Evolutionary conservation across 2,113 vertebrate genomes (phyloP), one percentile per base, ranked within the genome.

Genomic region (Rhea pennata): DNA sequence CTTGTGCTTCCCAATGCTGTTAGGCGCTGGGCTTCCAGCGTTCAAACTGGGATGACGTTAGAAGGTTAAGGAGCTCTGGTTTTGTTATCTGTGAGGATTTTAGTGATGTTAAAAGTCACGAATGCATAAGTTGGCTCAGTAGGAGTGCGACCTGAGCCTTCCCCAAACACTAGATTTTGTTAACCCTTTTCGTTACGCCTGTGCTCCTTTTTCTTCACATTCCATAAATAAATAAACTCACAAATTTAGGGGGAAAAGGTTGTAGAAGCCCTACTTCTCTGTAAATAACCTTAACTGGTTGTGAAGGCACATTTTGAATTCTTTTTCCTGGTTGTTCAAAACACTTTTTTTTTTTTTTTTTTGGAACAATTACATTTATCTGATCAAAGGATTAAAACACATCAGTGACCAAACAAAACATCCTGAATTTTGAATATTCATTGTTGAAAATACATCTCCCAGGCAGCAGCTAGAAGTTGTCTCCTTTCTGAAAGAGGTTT

Each of bases 281-380:
- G 67, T 83, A 83, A 90, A 83, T 92, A 88, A 92, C 65, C 13
- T 80, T 93, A 96, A 95, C 90, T 93, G 72, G 8, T 90, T 93
- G n/a, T 91, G 87, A 94, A 92, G 95, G 96, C 67, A 95, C 91
- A 77, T 95, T 96, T 74, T 96, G 74, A 91, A 88, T 77, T 95
- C 12, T 83, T 91, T 95, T 92, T 92, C 71, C 48, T 33, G 65
- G 48, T 92, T 82, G 67, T 96, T 90, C 75, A 88, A 62, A 75
- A 90, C 48, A 59, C 26, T 27, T 66, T 54, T 65, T 69, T 84
- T 96, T 96, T 27, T 66, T 54, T 65, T 69, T 84, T 96, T 96
- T 82, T 54, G 9, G 92, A 91, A 51, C 78, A 92, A 85, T 92
- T 90, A 44, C 39, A 36, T 92, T 94, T 96, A 79, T 88, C 92